phyloP scores from a whole-genome alignment of 2,888 invertebrate species.

The Acanthacorydalis orientalis region DNA sequence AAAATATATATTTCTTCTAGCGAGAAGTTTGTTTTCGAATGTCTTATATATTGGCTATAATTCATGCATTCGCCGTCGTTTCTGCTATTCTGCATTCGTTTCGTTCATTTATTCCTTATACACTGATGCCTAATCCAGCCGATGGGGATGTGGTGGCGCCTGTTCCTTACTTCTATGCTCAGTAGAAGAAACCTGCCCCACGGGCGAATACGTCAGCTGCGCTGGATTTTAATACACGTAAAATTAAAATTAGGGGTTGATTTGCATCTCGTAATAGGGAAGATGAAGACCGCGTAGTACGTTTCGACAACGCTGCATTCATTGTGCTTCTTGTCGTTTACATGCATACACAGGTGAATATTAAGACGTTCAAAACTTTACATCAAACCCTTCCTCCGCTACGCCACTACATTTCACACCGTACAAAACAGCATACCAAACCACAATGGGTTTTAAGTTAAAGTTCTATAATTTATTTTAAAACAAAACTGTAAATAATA shows the following conservation, averaged over 20 bases:
- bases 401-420: too few species aligned
- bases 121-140: neutral
- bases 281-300: slow-evolving; percentile 10
- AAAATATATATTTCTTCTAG: neutral
- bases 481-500: too few species aligned
- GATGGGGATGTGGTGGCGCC: too few species aligned
- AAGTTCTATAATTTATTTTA: too few species aligned
- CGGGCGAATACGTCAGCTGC: slow-evolving; percentile 32
- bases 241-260: slow-evolving; percentile 41
- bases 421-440: too few species aligned
- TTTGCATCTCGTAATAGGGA: slow-evolving; percentile 41
- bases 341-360: neutral
- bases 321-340: neutral
- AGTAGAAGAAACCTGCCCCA: slow-evolving; percentile 8
- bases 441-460: too few species aligned
- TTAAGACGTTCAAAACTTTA: neutral
- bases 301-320: too few species aligned
- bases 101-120: neutral
- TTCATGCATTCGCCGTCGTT: neutral
- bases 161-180: neutral
- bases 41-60: neutral
- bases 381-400: neutral
- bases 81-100: neutral
- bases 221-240: slow-evolving; percentile 38
- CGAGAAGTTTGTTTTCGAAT: neutral